Percentiles rank a stretch among this genome's conserved stretches.
Evolutionary conservation across 2,113 vertebrate genomes (phyloP).

Genomic region (Murina feae): DNA sequence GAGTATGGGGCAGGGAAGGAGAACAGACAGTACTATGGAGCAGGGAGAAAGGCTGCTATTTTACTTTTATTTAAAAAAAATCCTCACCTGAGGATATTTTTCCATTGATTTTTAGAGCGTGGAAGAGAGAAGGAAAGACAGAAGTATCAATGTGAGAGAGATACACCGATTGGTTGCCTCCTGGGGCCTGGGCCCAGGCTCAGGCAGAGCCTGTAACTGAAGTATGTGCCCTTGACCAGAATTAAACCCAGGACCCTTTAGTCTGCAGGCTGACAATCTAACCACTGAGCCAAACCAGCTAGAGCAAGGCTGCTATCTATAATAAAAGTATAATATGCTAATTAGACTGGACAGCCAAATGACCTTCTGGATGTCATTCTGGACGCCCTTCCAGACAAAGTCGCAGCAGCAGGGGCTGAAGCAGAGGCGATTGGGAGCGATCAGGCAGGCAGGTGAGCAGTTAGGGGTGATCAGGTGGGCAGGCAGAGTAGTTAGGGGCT

Average conservation of each 20-base stretch:
- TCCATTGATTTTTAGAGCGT: neutral
- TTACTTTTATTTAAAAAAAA: neutral
- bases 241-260: neutral
- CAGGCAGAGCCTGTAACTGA: neutral
- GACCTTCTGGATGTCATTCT: too few relatives aligned
- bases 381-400: too few relatives aligned
- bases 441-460: too few relatives aligned
- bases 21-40: neutral
- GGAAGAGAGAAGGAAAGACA: neutral
- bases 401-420: too few relatives aligned
- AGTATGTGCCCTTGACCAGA: neutral
- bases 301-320: neutral
- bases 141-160: neutral
- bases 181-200: too few relatives aligned
- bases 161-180: neutral
- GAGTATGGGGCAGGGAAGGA: neutral
- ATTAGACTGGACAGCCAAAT: too few relatives aligned
- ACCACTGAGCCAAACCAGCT: neutral
- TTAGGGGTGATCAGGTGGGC: too few relatives aligned
- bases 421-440: too few relatives aligned
- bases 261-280: neutral
- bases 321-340: too few relatives aligned
- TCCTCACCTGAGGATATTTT: neutral
- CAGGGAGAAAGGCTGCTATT: neutral
- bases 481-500: accelerated